Evolutionary conservation across 2,797 vertebrate genomes (phyloP).

Genomic region (Protonibea diacanthus): DNA sequence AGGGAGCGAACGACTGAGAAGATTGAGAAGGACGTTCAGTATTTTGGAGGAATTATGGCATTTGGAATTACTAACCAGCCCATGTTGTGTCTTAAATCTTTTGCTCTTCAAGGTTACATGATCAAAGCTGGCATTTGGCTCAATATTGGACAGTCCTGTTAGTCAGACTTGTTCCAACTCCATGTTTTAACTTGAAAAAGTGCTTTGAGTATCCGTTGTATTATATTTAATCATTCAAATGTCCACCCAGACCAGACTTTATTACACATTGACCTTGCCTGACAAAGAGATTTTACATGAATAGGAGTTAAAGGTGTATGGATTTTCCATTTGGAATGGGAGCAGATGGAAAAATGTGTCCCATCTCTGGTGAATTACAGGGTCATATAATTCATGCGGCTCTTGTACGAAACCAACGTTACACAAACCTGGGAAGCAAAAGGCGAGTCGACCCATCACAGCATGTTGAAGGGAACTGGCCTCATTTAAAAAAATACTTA

Average conservation of each 20-base stretch:
- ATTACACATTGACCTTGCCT: slow-evolving; percentile 19
- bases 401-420: background rate
- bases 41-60: slow-evolving; percentile 9
- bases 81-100: slow-evolving; percentile 9
- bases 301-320: slow-evolving; percentile 26
- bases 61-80: background rate
- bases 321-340: slow-evolving; percentile 36
- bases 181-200: slow-evolving; percentile 28
- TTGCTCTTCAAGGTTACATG: slow-evolving; percentile 8
- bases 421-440: background rate
- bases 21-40: background rate
- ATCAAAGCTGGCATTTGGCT: slow-evolving; percentile 34
- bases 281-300: slow-evolving; percentile 7
- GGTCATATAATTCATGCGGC: background rate
- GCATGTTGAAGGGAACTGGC: slow-evolving; percentile 21
- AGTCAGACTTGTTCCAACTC: background rate
- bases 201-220: background rate
- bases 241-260: slow-evolving; percentile 18
- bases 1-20: background rate
- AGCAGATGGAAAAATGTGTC: slow-evolving; percentile 30
- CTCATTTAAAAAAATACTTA: slow-evolving; percentile 29
- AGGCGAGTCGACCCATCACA: background rate
- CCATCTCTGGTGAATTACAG: slow-evolving; percentile 20
- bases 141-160: background rate
- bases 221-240: slow-evolving; percentile 30